phyloP scores from a whole-genome alignment of 2,888 invertebrate species.

The Amiota mariae region DNA sequence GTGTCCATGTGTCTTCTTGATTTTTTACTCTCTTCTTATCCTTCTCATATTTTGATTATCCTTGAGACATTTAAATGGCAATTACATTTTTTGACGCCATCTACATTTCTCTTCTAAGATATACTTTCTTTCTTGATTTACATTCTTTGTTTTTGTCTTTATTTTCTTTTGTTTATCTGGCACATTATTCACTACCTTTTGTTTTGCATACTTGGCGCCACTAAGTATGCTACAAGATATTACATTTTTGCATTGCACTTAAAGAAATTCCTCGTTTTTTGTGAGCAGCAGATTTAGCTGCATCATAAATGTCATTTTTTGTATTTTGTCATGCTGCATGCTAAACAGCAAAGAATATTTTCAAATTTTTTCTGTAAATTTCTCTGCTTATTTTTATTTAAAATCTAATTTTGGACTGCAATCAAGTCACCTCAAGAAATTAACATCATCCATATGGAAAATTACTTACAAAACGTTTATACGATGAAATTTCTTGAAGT shows the following conservation, averaged over 20 bases:
- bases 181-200: constrained; percentile 41
- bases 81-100: constrained; percentile 63
- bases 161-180: constrained; percentile 41
- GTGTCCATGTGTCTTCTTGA: neutral
- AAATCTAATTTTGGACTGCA: too few species aligned
- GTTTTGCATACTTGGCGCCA: constrained; percentile 32
- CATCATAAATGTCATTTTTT: constrained; percentile 60
- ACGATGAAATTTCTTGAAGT: neutral
- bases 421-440: too few species aligned
- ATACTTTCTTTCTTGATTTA: constrained; percentile 15
- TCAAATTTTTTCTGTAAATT: too few species aligned
- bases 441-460: too few species aligned
- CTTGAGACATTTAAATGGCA: constrained; percentile 57
- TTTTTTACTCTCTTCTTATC: neutral
- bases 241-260: constrained; percentile 34
- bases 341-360: constrained; percentile 27
- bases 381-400: too few species aligned
- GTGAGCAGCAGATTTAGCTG: constrained; percentile 27
- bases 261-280: constrained; percentile 33
- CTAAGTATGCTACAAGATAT: constrained; percentile 31
- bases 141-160: constrained; percentile 31
- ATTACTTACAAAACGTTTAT: too few species aligned
- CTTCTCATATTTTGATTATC: neutral
- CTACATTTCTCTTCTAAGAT: constrained; percentile 30
- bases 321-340: constrained; percentile 69